These are phyloP conservation scores for Chascanopsetta lugubris DNA, from an alignment of 2,113 vertebrate species.

Conservation along the genomic window DNA sequence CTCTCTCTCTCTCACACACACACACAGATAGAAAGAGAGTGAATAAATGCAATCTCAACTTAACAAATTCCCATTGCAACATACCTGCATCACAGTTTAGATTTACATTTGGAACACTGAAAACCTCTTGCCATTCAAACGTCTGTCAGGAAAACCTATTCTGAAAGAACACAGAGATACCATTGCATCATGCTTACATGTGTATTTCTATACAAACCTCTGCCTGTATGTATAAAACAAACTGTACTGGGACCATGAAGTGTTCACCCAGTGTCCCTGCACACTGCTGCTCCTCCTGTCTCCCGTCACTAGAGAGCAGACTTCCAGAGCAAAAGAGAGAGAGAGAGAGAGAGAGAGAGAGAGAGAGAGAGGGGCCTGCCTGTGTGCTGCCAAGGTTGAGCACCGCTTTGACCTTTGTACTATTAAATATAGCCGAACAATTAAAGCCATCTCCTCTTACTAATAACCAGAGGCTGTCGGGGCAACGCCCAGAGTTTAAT, in stretches of 20 bases:
- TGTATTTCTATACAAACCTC: conserved; percentile 1
- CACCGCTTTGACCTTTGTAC: conserved; percentile 56
- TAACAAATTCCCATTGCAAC: no score
- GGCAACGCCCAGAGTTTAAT: conserved; percentile 39
- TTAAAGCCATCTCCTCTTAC: conserved; percentile 37
- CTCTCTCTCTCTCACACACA: conserved; percentile 8
- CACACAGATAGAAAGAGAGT: no score
- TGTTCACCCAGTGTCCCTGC: conserved; percentile 31
- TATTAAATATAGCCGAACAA: conserved; percentile 57
- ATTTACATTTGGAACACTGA: no score
- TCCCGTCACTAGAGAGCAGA: conserved; percentile 67
- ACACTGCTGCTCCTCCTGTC: conserved; percentile 1
- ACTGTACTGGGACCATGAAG: background rate
- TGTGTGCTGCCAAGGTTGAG: conserved; percentile 51
- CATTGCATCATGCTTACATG: no score
- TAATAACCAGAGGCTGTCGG: conserved; percentile 49
- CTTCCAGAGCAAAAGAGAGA: conserved; percentile 9
- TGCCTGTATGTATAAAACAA: conserved; percentile 7
- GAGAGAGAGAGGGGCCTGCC: background rate
- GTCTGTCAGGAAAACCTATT: no score
- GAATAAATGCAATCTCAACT: no score
- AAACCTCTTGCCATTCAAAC: no score
- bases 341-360: no score
- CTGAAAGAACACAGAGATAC: no score
- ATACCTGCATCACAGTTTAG: no score